Base-by-base conservation (phyloP, 2,888 invertebrate species). In the Panzeria rudis region DNA sequence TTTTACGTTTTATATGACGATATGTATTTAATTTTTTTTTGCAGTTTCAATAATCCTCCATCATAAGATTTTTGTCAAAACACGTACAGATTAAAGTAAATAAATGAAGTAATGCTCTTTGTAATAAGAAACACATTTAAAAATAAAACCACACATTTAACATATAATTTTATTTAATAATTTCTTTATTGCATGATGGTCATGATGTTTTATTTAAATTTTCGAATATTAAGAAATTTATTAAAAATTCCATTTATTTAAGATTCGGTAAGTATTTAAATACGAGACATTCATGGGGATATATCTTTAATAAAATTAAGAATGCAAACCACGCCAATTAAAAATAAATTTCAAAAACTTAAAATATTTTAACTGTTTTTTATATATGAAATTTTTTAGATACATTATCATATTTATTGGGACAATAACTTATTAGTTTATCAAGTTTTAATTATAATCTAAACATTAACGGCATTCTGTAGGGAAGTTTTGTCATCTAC, bases 401-500 rank as follows among this genome's bases (percentile, higher is more conserved):
- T 29, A 29, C n/a, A 56, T 56, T 13, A 56, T 13, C 11, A n/a
- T n/a, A 29, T 29, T 56, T 56, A 56, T 54, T 56, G 13, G 29
- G 44, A 35, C 50, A 64, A 50, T 20, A 20, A 68, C n/a, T 41
- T 50, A 25, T 52, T 35, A 54, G 29, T 38, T 38, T 38, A 47
- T 15, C 25, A 9, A 13, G 7, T 23, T 32, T 47, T 17, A 17
- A 68, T 50, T 69, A 41, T 62, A 38, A 76, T 78, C 20, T 88
- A 92, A 88, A 92, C 92, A 80, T 92, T 92, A 32, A 92, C 91
- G 64, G 91, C 92, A 89, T 92, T 92, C 83, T 91, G 91, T 41
- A 91, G 86, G 32, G 89, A 89, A 72, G 90, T 90, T 86, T 92
- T 92, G 77, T 92, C 92, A 84, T 92, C 92, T 15, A 91, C 89